phyloP scores from a whole-genome alignment of 2,113 vertebrate genomes.

The Formicarius rufipectus region DNA sequence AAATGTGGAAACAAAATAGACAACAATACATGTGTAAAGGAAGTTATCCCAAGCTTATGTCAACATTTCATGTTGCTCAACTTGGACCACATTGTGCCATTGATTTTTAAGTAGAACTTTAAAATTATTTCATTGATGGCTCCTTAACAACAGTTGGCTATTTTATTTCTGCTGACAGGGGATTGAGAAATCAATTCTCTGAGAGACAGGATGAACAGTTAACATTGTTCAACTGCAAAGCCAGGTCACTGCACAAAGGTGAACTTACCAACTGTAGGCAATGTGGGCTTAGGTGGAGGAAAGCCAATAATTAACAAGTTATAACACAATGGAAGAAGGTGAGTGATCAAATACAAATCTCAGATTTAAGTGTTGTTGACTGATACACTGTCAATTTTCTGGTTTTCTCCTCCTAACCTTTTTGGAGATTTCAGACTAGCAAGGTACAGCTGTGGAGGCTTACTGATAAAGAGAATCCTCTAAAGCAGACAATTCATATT shows the following conservation, averaged over 20 bases:
- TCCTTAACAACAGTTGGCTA: slow-evolving; percentile 17
- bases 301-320: background rate
- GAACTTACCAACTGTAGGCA: background rate
- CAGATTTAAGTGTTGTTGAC: background rate
- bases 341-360: background rate
- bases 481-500: background rate
- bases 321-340: background rate
- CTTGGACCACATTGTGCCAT: background rate
- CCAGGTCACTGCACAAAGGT: slow-evolving; percentile 33
- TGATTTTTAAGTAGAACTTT: slow-evolving; percentile 43
- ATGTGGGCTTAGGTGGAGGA: background rate
- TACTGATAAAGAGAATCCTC: background rate
- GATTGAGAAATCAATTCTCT: slow-evolving; percentile 30
- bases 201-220: background rate
- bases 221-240: slow-evolving; percentile 28
- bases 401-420: background rate
- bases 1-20: background rate
- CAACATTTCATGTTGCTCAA: background rate
- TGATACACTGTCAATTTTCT: background rate
- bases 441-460: background rate
- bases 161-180: slow-evolving; percentile 30
- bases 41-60: background rate
- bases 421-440: background rate
- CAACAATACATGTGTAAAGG: background rate
- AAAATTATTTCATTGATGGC: slow-evolving; percentile 30